Base-by-base conservation (phyloP, 1,140 invertebrate species). In the Ladona fulva region DNA sequence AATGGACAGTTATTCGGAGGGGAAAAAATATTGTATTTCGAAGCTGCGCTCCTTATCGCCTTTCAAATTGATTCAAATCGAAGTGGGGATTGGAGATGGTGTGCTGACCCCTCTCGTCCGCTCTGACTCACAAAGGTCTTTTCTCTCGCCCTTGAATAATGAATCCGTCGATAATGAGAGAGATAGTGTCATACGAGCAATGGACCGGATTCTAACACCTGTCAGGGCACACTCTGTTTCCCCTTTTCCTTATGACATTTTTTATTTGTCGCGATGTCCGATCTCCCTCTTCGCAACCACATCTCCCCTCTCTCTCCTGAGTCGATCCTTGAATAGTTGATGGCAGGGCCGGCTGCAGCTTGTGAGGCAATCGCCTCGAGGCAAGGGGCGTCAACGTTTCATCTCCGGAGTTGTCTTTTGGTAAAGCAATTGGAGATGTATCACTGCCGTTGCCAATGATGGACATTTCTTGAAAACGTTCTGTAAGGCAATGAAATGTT, bases 1-100 rank as follows among this genome's bases (percentile, higher is more conserved):
- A 66, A 66, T 66, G 52, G 14, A 37, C 29, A 37, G 29, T 37
- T 37, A 37, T 37, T 37, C 29, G 29, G 1, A 37, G 29, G 29
- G n/a, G 29, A 37, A 37, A 37, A 37, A 37, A 37, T 37, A 37
- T 37, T 66, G 52, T 3, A 66, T 16, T 19, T 16, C 16, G 3
- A 66, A 12, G 52, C n/a, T 3, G 12, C 16, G 14, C 3, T 66
- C 16, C 52, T 66, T 66, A 66, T 66, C n/a, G 52, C 52, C 52
- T 66, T 66, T 66, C 52, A 66, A 66, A 66, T 66, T 16, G 52
- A 66, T 66, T 66, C 52, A 66, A 66, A 66, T 66, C 52, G 44
- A 52, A 19, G 44, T 10, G 19, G 44, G 44, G 44, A 52, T 52
- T 52, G 52, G 52, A 12, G 52, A 66, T 22, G 52, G 52, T 22